phyloP scores from a whole-genome alignment of 1,140 invertebrate species.

The Penaeus japonicus region DNA sequence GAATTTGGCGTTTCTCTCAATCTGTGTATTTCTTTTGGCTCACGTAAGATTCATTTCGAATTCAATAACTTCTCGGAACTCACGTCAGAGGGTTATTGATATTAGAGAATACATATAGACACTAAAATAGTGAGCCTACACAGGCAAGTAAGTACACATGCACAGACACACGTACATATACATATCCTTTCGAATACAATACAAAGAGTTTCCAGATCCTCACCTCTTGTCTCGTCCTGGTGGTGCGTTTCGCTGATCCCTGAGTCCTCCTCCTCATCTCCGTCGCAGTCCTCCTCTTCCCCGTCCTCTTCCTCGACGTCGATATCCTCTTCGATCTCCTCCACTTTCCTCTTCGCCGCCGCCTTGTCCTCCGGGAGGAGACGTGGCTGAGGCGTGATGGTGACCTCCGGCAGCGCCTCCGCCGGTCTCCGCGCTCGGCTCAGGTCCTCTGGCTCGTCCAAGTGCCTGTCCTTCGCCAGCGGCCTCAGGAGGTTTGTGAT shows the following conservation, averaged over 20 bases:
- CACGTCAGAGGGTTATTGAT: too few relatives aligned
- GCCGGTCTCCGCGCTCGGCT: conserved; percentile 7
- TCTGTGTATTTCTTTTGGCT: too few relatives aligned
- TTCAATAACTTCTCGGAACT: too few relatives aligned
- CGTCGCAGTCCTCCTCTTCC: background rate
- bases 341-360: conserved; percentile 29
- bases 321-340: conserved; percentile 23
- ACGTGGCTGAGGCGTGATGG: conserved; percentile 24
- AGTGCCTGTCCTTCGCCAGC: background rate
- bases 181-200: background rate
- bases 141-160: too few relatives aligned
- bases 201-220: background rate
- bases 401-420: conserved; percentile 9
- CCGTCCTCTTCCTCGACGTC: conserved; percentile 37
- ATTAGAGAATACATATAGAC: too few relatives aligned
- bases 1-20: too few relatives aligned
- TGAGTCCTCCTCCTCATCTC: background rate
- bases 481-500: conserved; percentile 46
- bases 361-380: background rate
- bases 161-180: too few relatives aligned
- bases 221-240: conserved; percentile 22
- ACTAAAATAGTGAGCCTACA: too few relatives aligned
- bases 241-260: background rate
- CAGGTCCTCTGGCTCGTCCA: conserved; percentile 33
- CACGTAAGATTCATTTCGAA: too few relatives aligned